These are phyloP conservation scores for Chrysolina haemoptera DNA, from an alignment of 2,888 invertebrate genomes.

Conservation along the genomic window DNA sequence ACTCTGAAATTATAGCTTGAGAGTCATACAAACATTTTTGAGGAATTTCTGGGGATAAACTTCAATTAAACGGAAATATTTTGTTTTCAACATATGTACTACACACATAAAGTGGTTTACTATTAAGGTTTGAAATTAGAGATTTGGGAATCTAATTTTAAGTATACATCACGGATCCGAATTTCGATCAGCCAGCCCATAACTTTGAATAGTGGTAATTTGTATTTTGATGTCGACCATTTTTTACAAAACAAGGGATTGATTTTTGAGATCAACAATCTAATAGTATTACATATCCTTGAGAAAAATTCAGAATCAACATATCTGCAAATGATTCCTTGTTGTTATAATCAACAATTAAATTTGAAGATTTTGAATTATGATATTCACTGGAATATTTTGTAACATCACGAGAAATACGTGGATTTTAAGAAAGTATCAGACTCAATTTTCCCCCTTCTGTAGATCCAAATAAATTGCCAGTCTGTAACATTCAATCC, in stretches of 20 bases:
- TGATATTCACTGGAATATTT: no score
- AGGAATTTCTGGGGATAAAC: no score
- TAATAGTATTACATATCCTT: neutral
- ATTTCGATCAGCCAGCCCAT: neutral
- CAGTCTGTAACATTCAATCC: no score
- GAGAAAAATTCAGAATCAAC: neutral
- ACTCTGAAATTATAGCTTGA: no score
- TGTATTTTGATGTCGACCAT: neutral
- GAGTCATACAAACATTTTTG: no score
- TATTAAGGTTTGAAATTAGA: conserved; percentile 1
- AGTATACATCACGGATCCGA: conserved; percentile 1
- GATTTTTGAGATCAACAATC: neutral
- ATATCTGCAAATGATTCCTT: neutral
- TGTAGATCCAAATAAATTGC: no score
- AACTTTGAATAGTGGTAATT: neutral
- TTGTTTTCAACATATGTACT: neutral
- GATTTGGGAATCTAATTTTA: conserved; percentile 4
- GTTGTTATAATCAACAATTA: no score
- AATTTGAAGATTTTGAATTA: neutral
- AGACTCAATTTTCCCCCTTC: no score
- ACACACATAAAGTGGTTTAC: neutral
- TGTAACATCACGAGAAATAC: no score
- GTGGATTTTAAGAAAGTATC: no score
- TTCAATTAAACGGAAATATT: neutral
- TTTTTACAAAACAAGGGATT: conserved; percentile 7